Base-by-base conservation (phyloP, 2,113 vertebrate species). In the Sphyrna mokarran region DNA sequence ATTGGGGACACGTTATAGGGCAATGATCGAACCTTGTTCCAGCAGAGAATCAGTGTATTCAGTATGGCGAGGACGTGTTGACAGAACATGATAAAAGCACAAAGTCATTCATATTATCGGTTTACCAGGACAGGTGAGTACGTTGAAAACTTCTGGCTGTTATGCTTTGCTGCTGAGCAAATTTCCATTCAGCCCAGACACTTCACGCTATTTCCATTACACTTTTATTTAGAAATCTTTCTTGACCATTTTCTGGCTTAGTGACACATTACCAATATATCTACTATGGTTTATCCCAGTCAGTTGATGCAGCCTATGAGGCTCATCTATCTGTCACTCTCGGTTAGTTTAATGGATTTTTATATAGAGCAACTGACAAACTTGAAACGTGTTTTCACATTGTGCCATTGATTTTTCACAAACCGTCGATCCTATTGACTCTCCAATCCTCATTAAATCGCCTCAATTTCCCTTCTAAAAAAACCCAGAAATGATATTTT, bases 271-370 rank as follows among this genome's bases (percentile, higher is more conserved):
- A 93, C 89, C 89, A 93, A 68, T 93, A 68, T 93, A 93, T 83
- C 80, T 83, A 22, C 80, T 83, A 22, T 83, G 80, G 80, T 83
- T 83, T 83, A 83, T 66, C 89, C 58, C 87, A 91, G 29, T 58
- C 87, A 63, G 87, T 61, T 93, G 89, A 93, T 93, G 89, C 13
- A 63, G 61, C n/a, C 68, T 48, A 76, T 26, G 40, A 76, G 94
- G 94, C 69, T 76, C 69, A 95, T 95, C 94, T 72, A 95, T 72
- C 68, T 70, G 94, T 76, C 94, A 76, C 69, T 72, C 94, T 43
- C 40, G n/a, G 93, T 95, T 70, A 76, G 63, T 48, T 95, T 70
- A 95, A 95, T 95, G 94, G 94, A 95, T 95, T 95, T 95, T 70
- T 95, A 29, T 95, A 70, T 76, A 54, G 94, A 72, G 94, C 68